Base-by-base conservation (phyloP, 2,113 vertebrate genomes). In the Lagopus leucura region DNA sequence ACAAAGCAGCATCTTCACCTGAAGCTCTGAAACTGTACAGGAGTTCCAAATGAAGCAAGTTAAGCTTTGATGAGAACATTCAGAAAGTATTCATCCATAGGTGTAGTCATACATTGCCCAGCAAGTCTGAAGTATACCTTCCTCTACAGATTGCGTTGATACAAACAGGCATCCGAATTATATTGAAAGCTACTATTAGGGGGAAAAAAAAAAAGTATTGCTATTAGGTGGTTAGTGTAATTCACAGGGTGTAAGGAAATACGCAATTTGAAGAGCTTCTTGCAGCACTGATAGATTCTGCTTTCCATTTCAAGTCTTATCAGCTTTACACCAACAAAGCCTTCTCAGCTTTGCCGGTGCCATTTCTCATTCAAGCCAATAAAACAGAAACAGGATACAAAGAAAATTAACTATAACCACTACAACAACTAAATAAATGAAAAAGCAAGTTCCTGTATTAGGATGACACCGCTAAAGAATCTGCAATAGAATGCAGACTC, bases 101-200 rank as follows among this genome's bases (percentile, higher is more conserved):
- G 72, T 93, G 93, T 91, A 95, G 81, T 79, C 69, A 96, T 36
- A 58, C 20, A 6, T 9, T 88, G 52, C 50, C 38, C 83, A 50
- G 25, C 28, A 89, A 79, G 82, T 34, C 57, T 66, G 43, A 96
- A 81, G 36, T 16, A 40, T 22, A 52, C 11, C 73, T 84, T 50
- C 34, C 86, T 71, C 42, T 87, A 81, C 57, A 93, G 90, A 89
- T 38, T 72, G 24, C 25, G 43, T 30, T 81, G 69, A 86, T n/a
- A 25, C 21, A 27, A 96, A 86, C 66, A 8, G 28, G 4, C 40
- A 85, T 79, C 91, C 36, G 27, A 88, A 60, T 82, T 78, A 55
- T 13, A 91, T 69, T 47, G 73, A 88, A 94, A 95, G 54, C 40
- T 27, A 63, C 16, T 42, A 9, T 78, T 48, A 61, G 18, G 32